Base-by-base conservation (phyloP, 2,888 invertebrate genomes). In the Allygus modestus region DNA sequence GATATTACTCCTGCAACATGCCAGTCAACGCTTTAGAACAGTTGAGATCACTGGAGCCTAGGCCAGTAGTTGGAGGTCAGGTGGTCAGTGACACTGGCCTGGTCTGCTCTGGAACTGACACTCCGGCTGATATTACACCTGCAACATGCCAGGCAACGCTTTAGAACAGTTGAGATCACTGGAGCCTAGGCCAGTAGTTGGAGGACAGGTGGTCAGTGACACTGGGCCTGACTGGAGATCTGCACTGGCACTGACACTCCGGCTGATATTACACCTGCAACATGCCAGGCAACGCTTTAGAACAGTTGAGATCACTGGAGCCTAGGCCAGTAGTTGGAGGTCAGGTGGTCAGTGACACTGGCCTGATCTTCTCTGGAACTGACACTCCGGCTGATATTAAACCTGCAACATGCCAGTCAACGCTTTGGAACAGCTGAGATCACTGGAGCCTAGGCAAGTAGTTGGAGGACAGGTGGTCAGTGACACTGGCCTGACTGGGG, bases 381-480 rank as follows among this genome's bases (percentile, higher is more conserved):
- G 97, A 97, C 81, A 97, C 97, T 33, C 97, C 97, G 85, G 97
- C 97, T 85, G 97, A 97, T 93, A 97, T 97, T 89, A 97, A 96
- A 90, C 97, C 97, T 97, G 93, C 37, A 37, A 37, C n/a, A n/a
- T 37, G 37, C 4, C 37, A 37, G 37, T 37, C 5, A 9, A 37
- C 37, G 9, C 5, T 37, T 37, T 4, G 9, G 93, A 96, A 96
- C 89, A 96, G 95, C 94, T 96, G 95, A 92, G 96, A 97, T 97
- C 98, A 96, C 95, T 96, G 97, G 91, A 97, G 94, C 91, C 97
- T 92, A 51, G 97, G 96, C 97, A 97, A 97, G 91, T 97, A 97
- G 92, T 96, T 97, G 41, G 87, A 82, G 69, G 86, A 83, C 51
- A 85, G 1, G 88, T 96, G 92, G 90, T 96, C 92, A 12, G 84